Evolutionary conservation across 1,140 invertebrate species (phyloP).

Genomic region (Piezodorus guildinii): DNA sequence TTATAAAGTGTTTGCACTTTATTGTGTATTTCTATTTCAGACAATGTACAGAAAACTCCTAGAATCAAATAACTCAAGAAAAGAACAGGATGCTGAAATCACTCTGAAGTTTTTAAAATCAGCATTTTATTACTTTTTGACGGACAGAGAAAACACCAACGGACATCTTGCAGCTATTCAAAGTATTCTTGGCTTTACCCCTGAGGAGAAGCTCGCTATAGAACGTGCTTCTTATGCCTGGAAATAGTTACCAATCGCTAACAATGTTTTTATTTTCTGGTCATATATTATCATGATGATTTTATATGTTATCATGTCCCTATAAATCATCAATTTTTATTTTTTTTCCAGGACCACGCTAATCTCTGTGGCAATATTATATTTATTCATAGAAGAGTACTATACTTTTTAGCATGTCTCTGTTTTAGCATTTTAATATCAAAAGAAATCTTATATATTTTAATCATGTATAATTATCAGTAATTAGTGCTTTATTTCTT

Average conservation of each 20-base stretch:
- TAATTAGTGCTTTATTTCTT: too few species aligned
- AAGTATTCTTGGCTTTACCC: conserved; percentile 69
- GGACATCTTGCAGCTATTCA: conserved; percentile 75
- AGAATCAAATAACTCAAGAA: conserved; percentile 48
- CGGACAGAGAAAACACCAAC: conserved; percentile 70
- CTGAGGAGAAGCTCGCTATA: conserved; percentile 61
- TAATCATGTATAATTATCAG: too few species aligned
- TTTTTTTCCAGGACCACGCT: too few species aligned
- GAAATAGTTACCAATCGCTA: conserved; percentile 19
- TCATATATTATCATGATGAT: too few species aligned
- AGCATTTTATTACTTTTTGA: conserved; percentile 80
- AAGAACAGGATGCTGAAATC: conserved; percentile 66
- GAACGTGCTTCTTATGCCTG: conserved; percentile 37
- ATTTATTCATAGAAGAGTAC: too few species aligned
- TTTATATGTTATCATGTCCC: too few species aligned
- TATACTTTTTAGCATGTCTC: too few species aligned
- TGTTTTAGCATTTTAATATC: too few species aligned
- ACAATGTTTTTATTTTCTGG: too few species aligned
- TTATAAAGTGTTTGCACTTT: background rate
- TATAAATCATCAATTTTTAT: too few species aligned
- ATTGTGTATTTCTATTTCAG: conserved; percentile 39
- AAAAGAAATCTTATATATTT: too few species aligned
- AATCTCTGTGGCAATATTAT: too few species aligned
- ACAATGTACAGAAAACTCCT: conserved; percentile 69
- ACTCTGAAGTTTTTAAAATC: conserved; percentile 80